phyloP scores from a whole-genome alignment of 1,140 invertebrate species.

The Manduca sexta region DNA sequence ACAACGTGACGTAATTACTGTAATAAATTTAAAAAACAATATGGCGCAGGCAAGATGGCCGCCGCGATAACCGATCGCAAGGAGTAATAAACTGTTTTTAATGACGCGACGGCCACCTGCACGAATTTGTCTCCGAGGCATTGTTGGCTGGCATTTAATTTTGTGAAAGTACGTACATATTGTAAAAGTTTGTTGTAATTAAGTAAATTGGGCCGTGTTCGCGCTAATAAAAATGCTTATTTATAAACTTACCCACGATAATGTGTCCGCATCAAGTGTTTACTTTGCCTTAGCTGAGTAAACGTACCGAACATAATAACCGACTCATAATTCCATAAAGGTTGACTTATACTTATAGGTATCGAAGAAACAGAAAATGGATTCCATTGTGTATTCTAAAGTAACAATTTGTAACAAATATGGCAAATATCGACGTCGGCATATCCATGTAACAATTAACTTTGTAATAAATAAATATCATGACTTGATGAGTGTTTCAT shows the following conservation, averaged over 20 bases:
- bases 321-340: no score
- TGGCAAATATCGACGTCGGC: no score
- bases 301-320: no score
- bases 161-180: constrained; percentile 5
- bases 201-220: constrained; percentile 1
- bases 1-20: constrained; percentile 45
- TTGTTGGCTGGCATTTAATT: constrained; percentile 6
- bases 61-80: constrained; percentile 34
- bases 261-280: no score
- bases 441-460: no score
- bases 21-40: constrained; percentile 62
- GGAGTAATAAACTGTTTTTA: constrained; percentile 48
- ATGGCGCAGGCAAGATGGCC: constrained; percentile 48
- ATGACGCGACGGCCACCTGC: constrained; percentile 49
- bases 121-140: constrained; percentile 40
- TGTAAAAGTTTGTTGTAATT: constrained; percentile 6
- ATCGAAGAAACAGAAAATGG: no score
- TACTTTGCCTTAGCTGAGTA: no score
- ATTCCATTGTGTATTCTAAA: no score
- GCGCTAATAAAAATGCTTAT: not conserved
- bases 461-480: no score
- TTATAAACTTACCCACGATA: not conserved
- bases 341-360: no score
- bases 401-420: no score
- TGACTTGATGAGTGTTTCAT: no score